Base-by-base conservation (phyloP, 1,140 invertebrate genomes). In the Hypsibius dujardini region DNA sequence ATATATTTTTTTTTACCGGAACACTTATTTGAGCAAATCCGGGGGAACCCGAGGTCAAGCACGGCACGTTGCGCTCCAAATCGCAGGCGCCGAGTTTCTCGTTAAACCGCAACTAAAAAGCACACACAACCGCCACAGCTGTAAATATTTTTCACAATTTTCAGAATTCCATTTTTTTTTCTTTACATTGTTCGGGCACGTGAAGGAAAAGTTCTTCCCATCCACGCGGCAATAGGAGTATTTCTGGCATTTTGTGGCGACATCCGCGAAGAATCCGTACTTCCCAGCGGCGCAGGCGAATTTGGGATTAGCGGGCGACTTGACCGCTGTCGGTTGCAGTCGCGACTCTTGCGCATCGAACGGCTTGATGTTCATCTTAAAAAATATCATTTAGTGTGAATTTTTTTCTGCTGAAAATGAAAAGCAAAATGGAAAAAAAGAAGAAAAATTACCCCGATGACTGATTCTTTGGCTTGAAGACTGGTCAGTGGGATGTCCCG, bases 141-240 rank as follows among this genome's bases (percentile, higher is more conserved):
- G n/a, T n/a, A n/a, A n/a, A n/a, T n/a, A n/a, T n/a, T 7, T n/a
- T 56, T 56, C 50, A 56, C n/a, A 56, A n/a, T 56, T 56, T 56
- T 56, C 7, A n/a, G n/a, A 56, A 56, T n/a, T 7, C 7, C 50
- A 56, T n/a, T n/a, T n/a, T n/a, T n/a, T n/a, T n/a, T n/a, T 67
- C 12, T 42, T 7, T 42, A 67, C 62, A 42, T 67, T 67, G 62
- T 67, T 67, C 3, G 62, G 62, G 42, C 62, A 67, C 12, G 62
- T 14, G 62, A 67, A 67, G 42, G 62, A 67, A 67, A 67, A 67
- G 42, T 67, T 67, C 62, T 67, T 67, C 3, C 62, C 62, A 42
- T 67, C 62, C 7, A 67, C 62, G 7, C 62, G 62, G 42, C 62
- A 67, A 42, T 67, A 67, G 45, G 3, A 67, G 62, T 67, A 67